Evolutionary conservation across 1,140 invertebrate genomes (phyloP).

Genomic region (Eubasilissa regina): DNA sequence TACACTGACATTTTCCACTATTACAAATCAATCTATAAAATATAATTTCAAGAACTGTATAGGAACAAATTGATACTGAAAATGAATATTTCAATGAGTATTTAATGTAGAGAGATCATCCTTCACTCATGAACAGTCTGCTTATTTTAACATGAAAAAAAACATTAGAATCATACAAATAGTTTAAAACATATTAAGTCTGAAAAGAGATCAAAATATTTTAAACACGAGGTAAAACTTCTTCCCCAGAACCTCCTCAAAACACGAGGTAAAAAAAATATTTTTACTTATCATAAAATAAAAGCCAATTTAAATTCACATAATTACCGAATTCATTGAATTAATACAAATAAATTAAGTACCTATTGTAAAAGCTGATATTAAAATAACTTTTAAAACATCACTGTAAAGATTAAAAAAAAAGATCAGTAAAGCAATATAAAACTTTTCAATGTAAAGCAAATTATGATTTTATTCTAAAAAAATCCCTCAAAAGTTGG

Average conservation of each 20-base stretch:
- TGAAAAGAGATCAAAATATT: slow-evolving; percentile 31
- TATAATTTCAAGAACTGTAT: slow-evolving; percentile 24
- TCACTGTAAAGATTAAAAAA: neutral
- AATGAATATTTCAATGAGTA: slow-evolving; percentile 43
- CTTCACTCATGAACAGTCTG: slow-evolving; percentile 26
- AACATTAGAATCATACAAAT: slow-evolving; percentile 14
- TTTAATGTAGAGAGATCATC: slow-evolving; percentile 44
- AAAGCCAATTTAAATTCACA: neutral
- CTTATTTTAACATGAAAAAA: slow-evolving; percentile 31
- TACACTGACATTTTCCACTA: slow-evolving; percentile 27
- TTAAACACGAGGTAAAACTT: neutral
- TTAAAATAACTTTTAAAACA: slow-evolving; percentile 19
- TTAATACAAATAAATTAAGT: slow-evolving; percentile 7
- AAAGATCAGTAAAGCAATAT: slow-evolving; percentile 24
- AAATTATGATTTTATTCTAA: slow-evolving; percentile 22
- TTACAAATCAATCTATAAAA: slow-evolving; percentile 34
- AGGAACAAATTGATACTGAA: slow-evolving; percentile 32
- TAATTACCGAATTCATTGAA: slow-evolving; percentile 8
- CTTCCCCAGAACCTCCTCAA: no score
- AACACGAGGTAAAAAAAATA: no score
- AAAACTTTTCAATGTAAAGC: slow-evolving; percentile 4
- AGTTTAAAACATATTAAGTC: slow-evolving; percentile 12
- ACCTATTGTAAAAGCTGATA: neutral
- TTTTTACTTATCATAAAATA: neutral
- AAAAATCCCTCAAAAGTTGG: slow-evolving; percentile 53